Percentiles rank a stretch among this genome's conserved stretches.
Conservation (phyloP, 2,888 invertebrate species). For the Epinotia nisella region DNA sequence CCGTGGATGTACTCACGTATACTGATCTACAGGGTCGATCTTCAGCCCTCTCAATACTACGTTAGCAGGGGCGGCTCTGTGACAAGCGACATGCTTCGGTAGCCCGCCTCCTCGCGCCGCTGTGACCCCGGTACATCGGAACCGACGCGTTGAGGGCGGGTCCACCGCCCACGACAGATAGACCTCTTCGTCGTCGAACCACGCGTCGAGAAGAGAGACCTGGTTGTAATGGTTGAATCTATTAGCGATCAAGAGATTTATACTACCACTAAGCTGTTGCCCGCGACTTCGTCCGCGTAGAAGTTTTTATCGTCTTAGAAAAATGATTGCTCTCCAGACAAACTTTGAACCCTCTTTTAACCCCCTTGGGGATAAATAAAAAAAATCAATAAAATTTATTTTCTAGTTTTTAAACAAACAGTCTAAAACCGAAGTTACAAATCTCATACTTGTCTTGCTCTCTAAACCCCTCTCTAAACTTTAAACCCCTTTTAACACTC, state of each 20-base stretch:
- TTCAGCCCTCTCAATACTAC: slow-evolving; percentile 73
- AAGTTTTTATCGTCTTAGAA: too few species aligned
- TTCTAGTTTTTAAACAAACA: too few species aligned
- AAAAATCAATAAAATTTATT: too few species aligned
- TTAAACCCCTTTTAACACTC: too few species aligned
- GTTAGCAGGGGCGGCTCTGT: slow-evolving; percentile 72
- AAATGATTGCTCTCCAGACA: too few species aligned
- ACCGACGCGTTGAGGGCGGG: slow-evolving; percentile 67
- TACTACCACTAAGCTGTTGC: too few species aligned
- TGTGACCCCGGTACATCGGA: slow-evolving; percentile 75
- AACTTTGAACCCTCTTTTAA: too few species aligned
- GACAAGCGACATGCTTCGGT: slow-evolving; percentile 76
- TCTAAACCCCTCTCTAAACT: too few species aligned
- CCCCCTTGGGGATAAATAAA: too few species aligned
- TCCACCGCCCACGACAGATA: slow-evolving; percentile 75
- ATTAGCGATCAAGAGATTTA: not conserved
- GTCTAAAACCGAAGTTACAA: too few species aligned
- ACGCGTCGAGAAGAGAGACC: slow-evolving; percentile 73
- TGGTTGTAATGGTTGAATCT: slow-evolving; percentile 45
- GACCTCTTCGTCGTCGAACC: slow-evolving; percentile 75
- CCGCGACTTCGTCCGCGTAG: too few species aligned
- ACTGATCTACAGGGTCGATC: slow-evolving; percentile 71
- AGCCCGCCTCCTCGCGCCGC: slow-evolving; percentile 68
- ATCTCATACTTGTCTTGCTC: too few species aligned
- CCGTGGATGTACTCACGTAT: slow-evolving; percentile 65